Conservation (phyloP, 2,888 invertebrate species). For the Brachylomia viminalis region DNA sequence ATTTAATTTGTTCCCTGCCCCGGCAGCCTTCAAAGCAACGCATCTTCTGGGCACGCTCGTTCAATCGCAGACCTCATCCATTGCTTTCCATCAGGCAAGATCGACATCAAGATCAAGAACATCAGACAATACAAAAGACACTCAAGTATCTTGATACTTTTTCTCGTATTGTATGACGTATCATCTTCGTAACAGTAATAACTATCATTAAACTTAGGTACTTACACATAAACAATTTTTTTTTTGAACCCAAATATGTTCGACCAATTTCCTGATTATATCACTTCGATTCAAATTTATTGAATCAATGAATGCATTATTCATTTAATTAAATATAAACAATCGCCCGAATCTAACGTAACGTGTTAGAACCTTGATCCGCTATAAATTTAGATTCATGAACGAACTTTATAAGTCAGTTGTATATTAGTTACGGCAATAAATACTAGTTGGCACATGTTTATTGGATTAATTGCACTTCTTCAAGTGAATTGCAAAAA, state of each 20-base stretch:
- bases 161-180: too few relatives aligned
- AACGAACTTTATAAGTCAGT: slow-evolving; percentile 46
- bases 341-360: slow-evolving; percentile 39
- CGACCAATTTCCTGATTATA: slow-evolving; percentile 12
- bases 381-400: slow-evolving; percentile 58
- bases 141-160: too few relatives aligned
- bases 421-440: slow-evolving; percentile 43
- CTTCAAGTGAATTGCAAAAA: slow-evolving; percentile 6
- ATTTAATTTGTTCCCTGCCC: too few relatives aligned
- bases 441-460: slow-evolving; percentile 44
- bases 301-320: slow-evolving; percentile 31
- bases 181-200: too few relatives aligned
- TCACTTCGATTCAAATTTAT: neutral
- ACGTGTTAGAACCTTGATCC: slow-evolving; percentile 53
- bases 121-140: too few relatives aligned
- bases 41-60: too few relatives aligned
- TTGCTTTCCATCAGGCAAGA: too few relatives aligned
- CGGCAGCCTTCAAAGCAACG: too few relatives aligned
- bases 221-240: too few relatives aligned
- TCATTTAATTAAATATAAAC: slow-evolving; percentile 34
- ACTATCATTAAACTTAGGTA: too few relatives aligned
- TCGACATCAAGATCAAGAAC: too few relatives aligned
- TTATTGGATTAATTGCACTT: slow-evolving; percentile 8
- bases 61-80: too few relatives aligned
- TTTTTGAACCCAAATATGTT: neutral